phyloP scores from a whole-genome alignment of 1,140 invertebrate species.

The Akabosia matsudoensis region DNA sequence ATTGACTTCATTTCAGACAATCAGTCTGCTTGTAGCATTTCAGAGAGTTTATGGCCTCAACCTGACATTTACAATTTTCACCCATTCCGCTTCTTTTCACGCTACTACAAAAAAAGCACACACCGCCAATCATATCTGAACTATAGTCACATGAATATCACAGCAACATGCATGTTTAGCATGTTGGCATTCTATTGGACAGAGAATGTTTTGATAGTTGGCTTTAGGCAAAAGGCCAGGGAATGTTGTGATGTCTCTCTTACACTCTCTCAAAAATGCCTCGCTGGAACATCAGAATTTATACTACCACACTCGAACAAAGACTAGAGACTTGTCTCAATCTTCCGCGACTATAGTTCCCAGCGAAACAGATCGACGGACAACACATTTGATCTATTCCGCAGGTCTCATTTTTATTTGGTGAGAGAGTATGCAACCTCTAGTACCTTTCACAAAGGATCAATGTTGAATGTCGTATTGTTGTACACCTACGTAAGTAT shows the following conservation, averaged over 20 bases:
- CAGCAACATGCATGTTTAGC: too few species aligned
- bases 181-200: too few species aligned
- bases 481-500: too few species aligned
- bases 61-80: slow-evolving; percentile 23
- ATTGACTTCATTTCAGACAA: neutral
- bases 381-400: too few species aligned
- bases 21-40: neutral
- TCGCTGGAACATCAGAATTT: neutral
- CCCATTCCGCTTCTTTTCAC: neutral
- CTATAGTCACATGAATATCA: too few species aligned
- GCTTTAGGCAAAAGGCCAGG: neutral
- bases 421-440: too few species aligned
- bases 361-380: too few species aligned
- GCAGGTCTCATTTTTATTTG: too few species aligned
- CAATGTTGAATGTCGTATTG: neutral
- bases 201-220: neutral
- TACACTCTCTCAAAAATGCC: neutral
- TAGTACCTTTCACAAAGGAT: too few species aligned
- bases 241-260: neutral
- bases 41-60: slow-evolving; percentile 17
- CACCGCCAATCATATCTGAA: neutral
- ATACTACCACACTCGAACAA: neutral
- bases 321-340: too few species aligned
- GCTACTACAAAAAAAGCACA: neutral
- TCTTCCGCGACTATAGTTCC: too few species aligned